Evolutionary conservation across 1,140 invertebrate genomes (phyloP).

Genomic region (Protaetia brevitarsis): DNA sequence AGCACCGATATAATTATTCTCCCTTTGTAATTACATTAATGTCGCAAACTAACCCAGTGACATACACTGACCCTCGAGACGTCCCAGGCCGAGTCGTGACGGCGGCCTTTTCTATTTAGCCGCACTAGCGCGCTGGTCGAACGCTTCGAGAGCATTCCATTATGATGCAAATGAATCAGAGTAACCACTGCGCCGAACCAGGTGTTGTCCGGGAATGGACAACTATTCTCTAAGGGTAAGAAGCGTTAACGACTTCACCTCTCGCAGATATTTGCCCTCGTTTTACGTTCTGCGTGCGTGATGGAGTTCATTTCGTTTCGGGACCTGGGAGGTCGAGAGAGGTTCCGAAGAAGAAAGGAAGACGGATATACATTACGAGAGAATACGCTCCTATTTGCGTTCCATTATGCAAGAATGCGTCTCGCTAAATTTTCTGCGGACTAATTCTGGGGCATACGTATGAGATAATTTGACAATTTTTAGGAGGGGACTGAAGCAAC

Average conservation of each 20-base stretch:
- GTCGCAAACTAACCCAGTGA: slow-evolving; percentile 26
- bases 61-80: slow-evolving; percentile 17
- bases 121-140: slow-evolving; percentile 6
- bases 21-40: slow-evolving; percentile 27
- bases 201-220: slow-evolving; percentile 28
- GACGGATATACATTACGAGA: not conserved
- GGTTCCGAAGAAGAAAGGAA: not conserved
- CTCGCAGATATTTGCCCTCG: slow-evolving; percentile 13
- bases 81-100: not conserved
- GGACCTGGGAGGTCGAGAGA: not conserved
- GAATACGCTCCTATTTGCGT: slow-evolving; percentile 1
- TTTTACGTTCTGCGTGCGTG: not conserved
- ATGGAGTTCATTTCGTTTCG: not conserved
- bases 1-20: slow-evolving; percentile 24
- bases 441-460: not conserved
- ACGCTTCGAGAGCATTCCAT: slow-evolving; percentile 19
- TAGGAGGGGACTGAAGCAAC: not conserved
- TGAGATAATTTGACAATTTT: not conserved
- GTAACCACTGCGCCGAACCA: slow-evolving; percentile 25
- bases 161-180: slow-evolving; percentile 27
- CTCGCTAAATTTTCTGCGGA: slow-evolving; percentile 4
- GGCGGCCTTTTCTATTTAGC: not conserved
- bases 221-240: slow-evolving; percentile 28
- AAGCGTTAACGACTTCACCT: slow-evolving; percentile 23
- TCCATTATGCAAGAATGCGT: slow-evolving; percentile 7